phyloP scores from a whole-genome alignment of 2,113 vertebrate genomes.

The Plectropomus leopardus region DNA sequence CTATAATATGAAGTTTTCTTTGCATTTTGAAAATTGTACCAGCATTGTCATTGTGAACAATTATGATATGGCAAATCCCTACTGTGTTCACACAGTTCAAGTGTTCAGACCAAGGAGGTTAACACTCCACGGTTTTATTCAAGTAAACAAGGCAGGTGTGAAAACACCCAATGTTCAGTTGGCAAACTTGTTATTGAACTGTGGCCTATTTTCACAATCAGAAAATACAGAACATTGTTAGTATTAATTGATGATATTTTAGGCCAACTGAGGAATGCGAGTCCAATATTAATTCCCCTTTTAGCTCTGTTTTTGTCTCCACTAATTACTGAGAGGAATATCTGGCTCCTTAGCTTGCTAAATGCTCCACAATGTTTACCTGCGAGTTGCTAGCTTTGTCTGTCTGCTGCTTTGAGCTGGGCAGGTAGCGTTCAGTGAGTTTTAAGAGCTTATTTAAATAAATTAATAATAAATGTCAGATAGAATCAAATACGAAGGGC shows the following conservation, averaged over 20 bases:
- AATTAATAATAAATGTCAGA: background rate
- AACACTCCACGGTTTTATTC: no score
- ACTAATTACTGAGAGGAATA: background rate
- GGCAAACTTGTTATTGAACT: background rate
- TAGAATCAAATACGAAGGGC: background rate
- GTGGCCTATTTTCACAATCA: background rate
- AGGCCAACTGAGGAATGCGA: background rate
- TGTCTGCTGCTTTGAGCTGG: background rate
- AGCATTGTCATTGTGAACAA: no score
- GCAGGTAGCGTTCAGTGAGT: background rate
- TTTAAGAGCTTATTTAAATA: background rate
- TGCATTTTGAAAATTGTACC: no score
- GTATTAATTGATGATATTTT: background rate
- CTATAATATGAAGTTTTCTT: no score
- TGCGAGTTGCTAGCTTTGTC: background rate
- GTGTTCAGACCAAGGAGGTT: no score
- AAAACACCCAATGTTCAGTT: background rate
- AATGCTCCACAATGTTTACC: background rate
- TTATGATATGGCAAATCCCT: no score
- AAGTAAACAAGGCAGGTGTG: no score
- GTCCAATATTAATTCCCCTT: background rate
- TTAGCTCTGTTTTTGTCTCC: background rate
- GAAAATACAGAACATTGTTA: background rate
- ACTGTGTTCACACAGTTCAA: no score
- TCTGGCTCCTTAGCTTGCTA: background rate